Percentiles rank a stretch among this genome's conserved stretches.
These are phyloP conservation scores for Ciconia stormi DNA, from an alignment of 2,113 vertebrate genomes.

Conservation along the genomic window DNA sequence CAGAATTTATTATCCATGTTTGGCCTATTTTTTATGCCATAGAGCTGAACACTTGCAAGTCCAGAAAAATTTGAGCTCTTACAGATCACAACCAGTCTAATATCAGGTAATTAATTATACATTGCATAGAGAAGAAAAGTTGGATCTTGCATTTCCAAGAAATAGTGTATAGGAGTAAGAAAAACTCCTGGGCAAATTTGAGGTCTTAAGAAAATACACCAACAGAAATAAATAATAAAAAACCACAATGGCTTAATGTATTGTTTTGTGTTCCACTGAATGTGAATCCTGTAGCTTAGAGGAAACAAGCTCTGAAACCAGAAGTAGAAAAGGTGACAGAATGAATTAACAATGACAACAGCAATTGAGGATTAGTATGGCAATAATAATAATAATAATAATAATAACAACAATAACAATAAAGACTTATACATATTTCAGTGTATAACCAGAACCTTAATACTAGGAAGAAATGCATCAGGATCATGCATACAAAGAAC, in stretches of 20 bases:
- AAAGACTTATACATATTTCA: not conserved
- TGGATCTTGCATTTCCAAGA: not conserved
- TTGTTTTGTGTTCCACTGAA: not conserved
- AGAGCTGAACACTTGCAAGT: not conserved
- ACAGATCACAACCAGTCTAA: not conserved
- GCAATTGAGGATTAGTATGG: rapidly evolving
- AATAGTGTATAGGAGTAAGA: not conserved
- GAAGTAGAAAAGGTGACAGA: not conserved
- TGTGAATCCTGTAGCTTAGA: not conserved
- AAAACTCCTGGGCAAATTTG: not conserved
- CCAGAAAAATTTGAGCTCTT: not conserved
- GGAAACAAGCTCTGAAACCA: not conserved
- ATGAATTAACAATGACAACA: not conserved
- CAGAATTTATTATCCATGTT: not conserved
- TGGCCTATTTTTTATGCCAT: not conserved
- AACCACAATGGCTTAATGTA: not conserved
- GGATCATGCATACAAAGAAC: not conserved
- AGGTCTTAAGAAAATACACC: not conserved
- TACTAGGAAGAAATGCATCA: not conserved
- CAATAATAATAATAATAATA: not conserved
- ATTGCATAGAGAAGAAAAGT: not conserved
- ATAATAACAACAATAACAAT: not conserved
- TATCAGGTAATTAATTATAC: not conserved
- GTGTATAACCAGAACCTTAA: not conserved
- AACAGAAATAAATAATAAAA: not conserved